Percentiles rank a stretch among this genome's conserved stretches.
Conservation (phyloP, 2,888 invertebrate genomes). For the Nebria brevicollis region DNA sequence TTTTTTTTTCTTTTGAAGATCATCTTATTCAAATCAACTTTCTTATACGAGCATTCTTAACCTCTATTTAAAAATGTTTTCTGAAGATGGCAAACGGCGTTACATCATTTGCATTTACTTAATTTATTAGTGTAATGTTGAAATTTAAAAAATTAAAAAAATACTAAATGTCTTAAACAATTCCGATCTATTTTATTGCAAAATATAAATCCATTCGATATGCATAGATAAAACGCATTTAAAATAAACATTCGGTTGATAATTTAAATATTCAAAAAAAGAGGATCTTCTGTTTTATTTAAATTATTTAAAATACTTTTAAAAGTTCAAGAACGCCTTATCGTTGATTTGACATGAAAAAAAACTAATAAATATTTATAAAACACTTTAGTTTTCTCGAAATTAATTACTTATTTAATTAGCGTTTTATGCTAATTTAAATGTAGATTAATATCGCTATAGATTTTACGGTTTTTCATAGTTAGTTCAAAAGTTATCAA, state of each 20-base stretch:
- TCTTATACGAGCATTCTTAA: background rate
- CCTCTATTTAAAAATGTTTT: background rate
- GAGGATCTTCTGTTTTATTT: background rate
- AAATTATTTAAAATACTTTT: background rate
- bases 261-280: background rate
- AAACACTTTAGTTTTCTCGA: background rate
- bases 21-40: conserved; percentile 1
- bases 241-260: background rate
- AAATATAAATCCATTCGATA: background rate
- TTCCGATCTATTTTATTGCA: too few relatives aligned
- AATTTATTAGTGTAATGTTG: too few relatives aligned
- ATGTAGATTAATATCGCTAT: background rate
- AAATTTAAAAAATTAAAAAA: too few relatives aligned
- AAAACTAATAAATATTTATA: background rate
- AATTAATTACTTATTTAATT: background rate
- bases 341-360: background rate
- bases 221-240: background rate
- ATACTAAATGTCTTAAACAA: too few relatives aligned
- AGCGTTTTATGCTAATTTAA: background rate
- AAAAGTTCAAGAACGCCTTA: background rate
- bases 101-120: background rate
- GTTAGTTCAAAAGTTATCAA: background rate
- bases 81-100: background rate
- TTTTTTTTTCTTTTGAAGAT: background rate
- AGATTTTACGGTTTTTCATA: background rate